These are phyloP conservation scores for Amiota communis DNA, from an alignment of 2,888 invertebrate genomes.

Conservation along the genomic window DNA sequence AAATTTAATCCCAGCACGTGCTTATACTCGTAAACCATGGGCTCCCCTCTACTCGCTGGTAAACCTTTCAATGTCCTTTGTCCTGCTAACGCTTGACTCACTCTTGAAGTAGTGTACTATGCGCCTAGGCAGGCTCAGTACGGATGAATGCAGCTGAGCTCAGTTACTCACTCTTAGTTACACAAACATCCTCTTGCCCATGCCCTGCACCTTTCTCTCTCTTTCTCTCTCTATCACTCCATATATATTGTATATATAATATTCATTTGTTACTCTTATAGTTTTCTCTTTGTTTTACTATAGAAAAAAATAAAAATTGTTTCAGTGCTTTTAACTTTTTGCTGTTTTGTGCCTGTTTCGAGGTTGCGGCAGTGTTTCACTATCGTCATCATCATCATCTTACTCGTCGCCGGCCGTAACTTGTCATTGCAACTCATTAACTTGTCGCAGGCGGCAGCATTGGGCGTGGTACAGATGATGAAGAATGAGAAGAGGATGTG, in stretches of 20 bases:
- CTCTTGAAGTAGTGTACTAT: too few species aligned
- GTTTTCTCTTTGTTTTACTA: neutral
- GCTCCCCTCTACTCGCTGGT: neutral
- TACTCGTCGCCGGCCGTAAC: constrained; percentile 10
- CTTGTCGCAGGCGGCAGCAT: constrained; percentile 13
- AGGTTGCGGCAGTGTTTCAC: constrained; percentile 14
- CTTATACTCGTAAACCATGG: neutral
- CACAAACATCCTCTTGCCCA: too few species aligned
- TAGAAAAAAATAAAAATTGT: too few species aligned
- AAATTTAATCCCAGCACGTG: constrained; percentile 29
- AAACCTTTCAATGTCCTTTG: too few species aligned
- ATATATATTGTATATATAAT: neutral
- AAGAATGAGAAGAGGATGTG: neutral
- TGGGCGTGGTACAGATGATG: neutral
- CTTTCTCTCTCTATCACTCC: neutral
- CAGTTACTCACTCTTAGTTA: too few species aligned
- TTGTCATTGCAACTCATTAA: constrained; percentile 31
- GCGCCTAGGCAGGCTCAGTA: too few species aligned
- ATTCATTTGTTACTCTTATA: neutral
- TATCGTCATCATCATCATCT: too few species aligned
- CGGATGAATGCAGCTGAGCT: too few species aligned
- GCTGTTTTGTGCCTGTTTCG: constrained; percentile 12
- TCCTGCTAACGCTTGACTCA: too few species aligned
- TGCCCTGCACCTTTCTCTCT: too few species aligned
- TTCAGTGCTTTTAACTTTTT: too few species aligned